Base-by-base conservation (phyloP, 2,888 invertebrate species). In the Melieria picta region DNA sequence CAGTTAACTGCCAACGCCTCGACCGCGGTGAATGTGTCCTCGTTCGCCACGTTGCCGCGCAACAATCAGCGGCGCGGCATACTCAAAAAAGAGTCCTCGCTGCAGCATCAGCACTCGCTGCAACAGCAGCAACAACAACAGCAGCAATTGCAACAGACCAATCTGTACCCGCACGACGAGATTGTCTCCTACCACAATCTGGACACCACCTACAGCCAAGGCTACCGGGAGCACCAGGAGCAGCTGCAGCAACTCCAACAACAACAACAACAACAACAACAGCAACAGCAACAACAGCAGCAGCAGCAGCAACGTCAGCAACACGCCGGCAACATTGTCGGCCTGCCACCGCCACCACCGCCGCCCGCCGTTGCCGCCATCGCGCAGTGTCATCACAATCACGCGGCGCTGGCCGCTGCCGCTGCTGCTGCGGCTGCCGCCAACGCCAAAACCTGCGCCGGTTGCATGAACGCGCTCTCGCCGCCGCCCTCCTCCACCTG, bases 41-140 rank as follows among this genome's bases (percentile, higher is more conserved):
- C 87, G 10, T 88, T 88, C 74, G 89, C 89, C 42, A 89, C 89
- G 11, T 80, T 89, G 75, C 88, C 89, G 4, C 85, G 89, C 10
- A 85, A 87, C 69, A 81, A 83, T 45, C 77, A 85, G n/a, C 78
- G 87, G 7, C 82, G 86, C 7, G 87, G 86, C 71, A 87, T 87
- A 48, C 81, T 87, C 42, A 85, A 86, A 70, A 87, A 86, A 76
- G 86, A 86, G 58, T 76, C 84, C 5, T 82, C 84, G 13, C 79
- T 83, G 73, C 85, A 84, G 74, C 80, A 79, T 52, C 79, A 79
- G 57, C 74, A 76, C 16, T 60, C 75, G 46, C 71, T 76, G 56
- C 74, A 73, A 30, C 67, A 67, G 10, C 67, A 72, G 11, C 71
- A 71, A 10, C 74, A 74, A 6, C 78, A 76, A 3, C 79, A 77